Evolutionary conservation across 2,113 vertebrate genomes (phyloP), one percentile per base, ranked within the genome.

Genomic region (Ceratotherium simum): DNA sequence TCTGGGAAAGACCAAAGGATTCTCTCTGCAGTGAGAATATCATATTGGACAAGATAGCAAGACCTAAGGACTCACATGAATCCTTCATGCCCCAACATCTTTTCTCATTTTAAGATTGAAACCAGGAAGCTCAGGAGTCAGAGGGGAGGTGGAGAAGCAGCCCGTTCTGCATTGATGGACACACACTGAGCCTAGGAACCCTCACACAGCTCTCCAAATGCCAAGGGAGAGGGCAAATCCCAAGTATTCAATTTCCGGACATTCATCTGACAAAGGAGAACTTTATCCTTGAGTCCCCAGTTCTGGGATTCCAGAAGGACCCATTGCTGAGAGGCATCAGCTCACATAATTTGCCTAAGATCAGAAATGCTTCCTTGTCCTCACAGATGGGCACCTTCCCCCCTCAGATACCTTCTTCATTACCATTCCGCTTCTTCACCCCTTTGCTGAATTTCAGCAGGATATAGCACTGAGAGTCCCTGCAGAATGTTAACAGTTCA

Each of bases 111-210:
- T 64, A 54, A 46, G 20, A 2, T 0, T 36, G 29, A 88, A 83
- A 76, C 1, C 14, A 84, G 25, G 23, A 60, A 79, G 12, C 33
- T 33, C 64, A 29, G 29, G 60, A 56, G 33, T 75, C 58, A 8
- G 31, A 42, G 33, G 23, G 12, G 21, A 69, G 29, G 9, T 9
- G 1, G 8, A 8, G 46, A 83, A 78, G 27, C 18, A n/a, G 27
- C 11, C 13, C 2, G 3, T 1, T 36, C 31, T 29, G 2, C 9
- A 48, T 1, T 14, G 33, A 39, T 17, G 42, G 60, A 16, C 29
- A 67, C 29, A 36, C 1, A 2, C 17, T 5, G 21, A 83, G 17
- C 25, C 42, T 36, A 76, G 62, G 36, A 31, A n/a, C 14, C 31
- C 56, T 46, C 60, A 62, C 21, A 13, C 20, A 6, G n/a, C 27